Conservation (phyloP, 2,113 vertebrate genomes). For the Willisornis vidua region DNA sequence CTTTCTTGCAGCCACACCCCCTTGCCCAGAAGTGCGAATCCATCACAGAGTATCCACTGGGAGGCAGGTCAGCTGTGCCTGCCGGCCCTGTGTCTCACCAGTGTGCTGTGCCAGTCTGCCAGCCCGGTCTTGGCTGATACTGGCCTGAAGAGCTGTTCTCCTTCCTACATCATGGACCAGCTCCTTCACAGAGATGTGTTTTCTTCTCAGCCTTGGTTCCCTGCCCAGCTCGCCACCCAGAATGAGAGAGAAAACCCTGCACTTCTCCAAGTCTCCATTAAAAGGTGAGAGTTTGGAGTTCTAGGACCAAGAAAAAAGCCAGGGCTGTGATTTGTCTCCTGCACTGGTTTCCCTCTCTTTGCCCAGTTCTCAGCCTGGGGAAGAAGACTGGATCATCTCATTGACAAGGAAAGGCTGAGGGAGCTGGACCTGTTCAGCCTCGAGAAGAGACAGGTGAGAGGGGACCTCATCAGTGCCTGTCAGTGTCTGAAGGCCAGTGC, state of each 20-base stretch:
- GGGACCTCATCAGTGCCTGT: background rate
- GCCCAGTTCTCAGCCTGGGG: background rate
- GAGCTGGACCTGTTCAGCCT: background rate
- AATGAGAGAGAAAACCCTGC: background rate
- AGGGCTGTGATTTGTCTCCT: background rate
- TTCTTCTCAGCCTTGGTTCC: background rate
- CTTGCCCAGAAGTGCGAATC: background rate
- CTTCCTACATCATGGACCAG: background rate
- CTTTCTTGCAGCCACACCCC: background rate
- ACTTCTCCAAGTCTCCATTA: background rate
- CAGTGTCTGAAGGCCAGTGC: background rate
- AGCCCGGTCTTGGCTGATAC: background rate
- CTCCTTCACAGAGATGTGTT: background rate
- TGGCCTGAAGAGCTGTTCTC: background rate
- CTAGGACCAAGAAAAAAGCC: background rate
- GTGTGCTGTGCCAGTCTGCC: background rate
- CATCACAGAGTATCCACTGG: background rate
- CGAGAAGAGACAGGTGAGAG: background rate
- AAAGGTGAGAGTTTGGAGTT: background rate
- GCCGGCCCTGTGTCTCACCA: background rate
- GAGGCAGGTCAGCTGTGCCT: background rate
- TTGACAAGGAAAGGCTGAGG: background rate
- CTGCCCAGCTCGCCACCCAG: background rate
- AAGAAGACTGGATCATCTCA: background rate
- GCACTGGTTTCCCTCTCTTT: background rate